Percentiles rank a stretch among this genome's conserved stretches.
phyloP scores from a whole-genome alignment of 2,113 vertebrate genomes.

The Halcyon senegalensis region DNA sequence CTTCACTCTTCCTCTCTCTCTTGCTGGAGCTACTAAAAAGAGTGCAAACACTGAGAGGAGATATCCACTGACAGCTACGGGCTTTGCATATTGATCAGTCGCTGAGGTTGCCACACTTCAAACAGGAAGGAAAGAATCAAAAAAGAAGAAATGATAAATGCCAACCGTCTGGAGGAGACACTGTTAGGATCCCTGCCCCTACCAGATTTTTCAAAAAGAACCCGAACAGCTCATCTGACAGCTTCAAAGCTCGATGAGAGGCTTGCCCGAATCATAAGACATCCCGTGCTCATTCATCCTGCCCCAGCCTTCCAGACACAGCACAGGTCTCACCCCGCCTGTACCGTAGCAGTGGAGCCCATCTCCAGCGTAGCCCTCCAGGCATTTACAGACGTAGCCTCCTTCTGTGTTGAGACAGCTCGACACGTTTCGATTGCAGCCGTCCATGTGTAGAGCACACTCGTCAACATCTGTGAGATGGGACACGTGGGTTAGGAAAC shows the following conservation, averaged over 20 bases:
- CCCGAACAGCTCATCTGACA: not conserved
- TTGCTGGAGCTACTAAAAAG: not conserved
- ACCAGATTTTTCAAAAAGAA: not conserved
- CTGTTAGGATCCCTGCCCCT: not conserved
- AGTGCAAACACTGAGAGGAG: conserved; percentile 26
- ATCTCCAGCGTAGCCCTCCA: conserved; percentile 75
- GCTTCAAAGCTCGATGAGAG: not conserved
- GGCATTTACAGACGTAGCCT: conserved; percentile 78
- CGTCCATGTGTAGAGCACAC: conserved; percentile 28
- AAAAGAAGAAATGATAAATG: not conserved
- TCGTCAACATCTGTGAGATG: conserved; percentile 74
- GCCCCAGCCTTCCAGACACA: not conserved
- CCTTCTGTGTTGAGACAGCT: conserved; percentile 77
- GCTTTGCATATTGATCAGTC: not conserved
- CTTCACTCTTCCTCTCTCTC: not conserved
- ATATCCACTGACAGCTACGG: not conserved
- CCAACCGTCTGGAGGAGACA: not conserved
- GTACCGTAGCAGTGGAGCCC: conserved; percentile 78
- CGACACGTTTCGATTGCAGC: conserved; percentile 53
- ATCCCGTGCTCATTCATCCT: not conserved
- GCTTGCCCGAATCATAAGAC: not conserved
- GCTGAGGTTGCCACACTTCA: not conserved
- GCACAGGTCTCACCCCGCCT: not conserved
- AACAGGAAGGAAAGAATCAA: not conserved
- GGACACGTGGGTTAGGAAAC: not conserved